Base-by-base conservation (phyloP, 1,140 invertebrate genomes). In the Aphis craccivora region DNA sequence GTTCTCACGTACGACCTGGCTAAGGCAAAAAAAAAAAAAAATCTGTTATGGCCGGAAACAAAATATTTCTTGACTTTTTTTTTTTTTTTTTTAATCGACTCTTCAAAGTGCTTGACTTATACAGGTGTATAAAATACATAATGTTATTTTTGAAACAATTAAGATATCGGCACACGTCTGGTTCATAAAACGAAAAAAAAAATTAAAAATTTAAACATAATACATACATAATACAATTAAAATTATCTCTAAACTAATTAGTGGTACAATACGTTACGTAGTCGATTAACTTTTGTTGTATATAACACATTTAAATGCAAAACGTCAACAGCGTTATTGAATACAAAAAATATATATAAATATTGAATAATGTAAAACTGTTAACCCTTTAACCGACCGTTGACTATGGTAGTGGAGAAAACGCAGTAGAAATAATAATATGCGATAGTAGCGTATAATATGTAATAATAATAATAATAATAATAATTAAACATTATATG, bases 321-420 rank as follows among this genome's bases (percentile, higher is more conserved):
- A 92, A 86, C 45, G 81, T 93, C 48, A 93, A 93, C 91, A 30
- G 91, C 48, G 35, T 55, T 35, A 86, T 93, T 53, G 81, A 51
- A 84, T 93, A 93, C 91, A 84, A 86, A 93, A 92, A 84, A 92
- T 92, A 92, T 92, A 93, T 93, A 84, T 93, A 93, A 93, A 86
- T 55, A 53, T 86, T 55, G 48, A 93, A 40, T 93, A 81, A 92
- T 92, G 76, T 51, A 93, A 86, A 93, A 93, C 76, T 35, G 45
- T 92, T 83, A 92, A 92, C 91, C 91, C 91, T 86, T 93, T 93
- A 86, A 93, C 91, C 91, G 91, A 93, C 81, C 91, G 20, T 30
- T 51, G 81, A 67, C 53, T 90, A 90, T 43, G 53, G 89, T 60
- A 90, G 53, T 43, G 89, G 55, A 90, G 89, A 90, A 90, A 90